These are phyloP conservation scores for Theocolax elegans DNA, from an alignment of 1,140 invertebrate genomes.

Conservation along the genomic window DNA sequence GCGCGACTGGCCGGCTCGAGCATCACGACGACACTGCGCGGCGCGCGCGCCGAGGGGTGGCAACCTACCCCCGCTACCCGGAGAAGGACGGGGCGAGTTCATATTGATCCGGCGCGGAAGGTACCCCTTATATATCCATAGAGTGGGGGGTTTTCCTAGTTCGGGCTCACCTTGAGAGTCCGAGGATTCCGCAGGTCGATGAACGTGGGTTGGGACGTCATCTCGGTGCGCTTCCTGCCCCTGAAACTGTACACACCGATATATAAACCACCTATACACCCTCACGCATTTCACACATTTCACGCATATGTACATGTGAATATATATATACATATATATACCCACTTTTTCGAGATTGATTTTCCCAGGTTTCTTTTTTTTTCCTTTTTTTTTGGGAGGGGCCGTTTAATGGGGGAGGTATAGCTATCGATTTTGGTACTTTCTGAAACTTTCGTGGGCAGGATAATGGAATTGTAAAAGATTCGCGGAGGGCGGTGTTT, in stretches of 20 bases:
- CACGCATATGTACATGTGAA: too few species aligned
- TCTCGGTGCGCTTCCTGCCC: conserved; percentile 60
- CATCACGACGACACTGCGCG: conserved; percentile 67
- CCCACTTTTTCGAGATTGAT: too few species aligned
- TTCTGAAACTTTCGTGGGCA: too few species aligned
- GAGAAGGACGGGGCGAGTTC: conserved; percentile 52
- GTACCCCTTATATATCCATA: background rate
- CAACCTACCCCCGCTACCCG: conserved; percentile 47
- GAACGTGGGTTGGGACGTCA: conserved; percentile 53
- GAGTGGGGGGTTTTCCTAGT: too few species aligned
- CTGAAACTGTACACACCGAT: conserved; percentile 39
- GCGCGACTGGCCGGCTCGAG: conserved; percentile 55
- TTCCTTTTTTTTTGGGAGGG: too few species aligned
- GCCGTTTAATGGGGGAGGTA: too few species aligned
- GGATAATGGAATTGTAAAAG: too few species aligned
- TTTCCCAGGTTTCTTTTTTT: too few species aligned
- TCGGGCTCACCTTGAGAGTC: background rate
- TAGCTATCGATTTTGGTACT: too few species aligned
- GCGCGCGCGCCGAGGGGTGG: conserved; percentile 54
- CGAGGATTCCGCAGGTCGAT: conserved; percentile 64
- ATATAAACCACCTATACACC: background rate
- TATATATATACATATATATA: too few species aligned
- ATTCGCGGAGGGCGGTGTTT: too few species aligned
- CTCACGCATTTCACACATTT: background rate
- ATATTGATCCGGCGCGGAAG: conserved; percentile 65